Evolutionary conservation across 2,797 vertebrate species (phyloP), one percentile per base, ranked within the genome.

Genomic region (Gymnodraco acuticeps): DNA sequence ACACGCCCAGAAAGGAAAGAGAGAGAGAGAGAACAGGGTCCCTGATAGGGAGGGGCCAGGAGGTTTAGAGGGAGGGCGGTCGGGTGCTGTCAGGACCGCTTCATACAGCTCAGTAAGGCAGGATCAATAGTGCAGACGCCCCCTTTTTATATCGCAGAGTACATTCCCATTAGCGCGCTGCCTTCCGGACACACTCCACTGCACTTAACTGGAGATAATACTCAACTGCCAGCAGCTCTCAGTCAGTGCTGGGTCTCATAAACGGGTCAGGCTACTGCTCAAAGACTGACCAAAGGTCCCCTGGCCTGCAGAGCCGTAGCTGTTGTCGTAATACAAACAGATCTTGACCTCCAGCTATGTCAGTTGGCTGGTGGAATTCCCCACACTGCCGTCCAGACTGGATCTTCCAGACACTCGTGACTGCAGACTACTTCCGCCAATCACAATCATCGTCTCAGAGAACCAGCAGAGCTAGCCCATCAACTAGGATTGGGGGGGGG

Each of bases 31-130:
- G 78, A 75, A 69, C 77, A 81, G 84, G 80, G 86, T 87, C 84
- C 47, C 75, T 73, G 84, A 77, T 58, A 66, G 87, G 87, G 87
- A 83, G 88, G 71, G 91, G 23, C 83, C 69, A 71, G 80, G 78
- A 82, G 83, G 81, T 85, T 84, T 84, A 86, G 83, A 84, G 84
- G 0, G 79, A 84, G 92, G 83, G 84, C 64, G 62, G 85, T 69
- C 68, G 59, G 77, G 56, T 64, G 84, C 74, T 86, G 90, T 94
- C 81, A 86, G 84, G 3, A 80, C 75, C 70, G 89, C 75, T 89
- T 93, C 92, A 92, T 86, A 87, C 70, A 80, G 89, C 90, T 90
- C 88, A 92, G 89, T 89, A 94, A 94, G 91, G 90, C 87, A 77
- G 89, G 93, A 93, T 91, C 91, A 75, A 93, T 95, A 80, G 74